A percentile compares a stretch with the other conserved stretches of the same genome.
Evolutionary conservation across 2,113 vertebrate species (phyloP).

Genomic region (Formicarius rufipectus): DNA sequence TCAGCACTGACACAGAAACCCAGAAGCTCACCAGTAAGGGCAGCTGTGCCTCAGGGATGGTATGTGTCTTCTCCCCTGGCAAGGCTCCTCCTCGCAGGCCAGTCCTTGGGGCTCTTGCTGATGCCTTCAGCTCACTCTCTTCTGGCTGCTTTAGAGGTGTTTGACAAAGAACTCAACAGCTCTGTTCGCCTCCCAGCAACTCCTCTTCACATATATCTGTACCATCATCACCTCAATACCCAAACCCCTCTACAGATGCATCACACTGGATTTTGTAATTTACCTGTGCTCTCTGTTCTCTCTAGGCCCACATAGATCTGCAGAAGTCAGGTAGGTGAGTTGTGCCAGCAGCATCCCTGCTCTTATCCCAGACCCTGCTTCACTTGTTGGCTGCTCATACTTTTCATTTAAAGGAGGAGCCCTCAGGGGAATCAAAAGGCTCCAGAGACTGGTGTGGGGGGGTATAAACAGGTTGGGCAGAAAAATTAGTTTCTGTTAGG

Average conservation of each 20-base stretch:
- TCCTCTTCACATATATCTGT: not conserved
- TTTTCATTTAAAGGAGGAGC: not conserved
- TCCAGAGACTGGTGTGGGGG: not conserved
- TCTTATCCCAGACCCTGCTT: not conserved
- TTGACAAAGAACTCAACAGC: accelerated
- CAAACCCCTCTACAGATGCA: not conserved
- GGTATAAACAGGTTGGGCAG: not conserved
- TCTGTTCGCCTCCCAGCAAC: not conserved
- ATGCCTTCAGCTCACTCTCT: not conserved
- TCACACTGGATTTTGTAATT: not conserved
- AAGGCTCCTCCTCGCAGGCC: not conserved
- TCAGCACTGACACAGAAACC: not conserved
- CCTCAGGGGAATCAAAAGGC: not conserved
- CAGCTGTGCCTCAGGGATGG: not conserved
- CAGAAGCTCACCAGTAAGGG: not conserved
- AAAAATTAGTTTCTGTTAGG: not conserved
- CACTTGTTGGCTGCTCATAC: not conserved
- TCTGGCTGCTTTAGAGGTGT: not conserved
- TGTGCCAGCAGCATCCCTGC: not conserved
- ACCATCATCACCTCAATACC: not conserved
- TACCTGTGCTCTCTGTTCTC: not conserved
- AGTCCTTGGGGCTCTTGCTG: not conserved
- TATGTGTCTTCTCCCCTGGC: not conserved
- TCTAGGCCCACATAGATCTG: not conserved
- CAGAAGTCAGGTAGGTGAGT: not conserved